Conservation (phyloP, 2,113 vertebrate species). For the Silurus glanis region DNA sequence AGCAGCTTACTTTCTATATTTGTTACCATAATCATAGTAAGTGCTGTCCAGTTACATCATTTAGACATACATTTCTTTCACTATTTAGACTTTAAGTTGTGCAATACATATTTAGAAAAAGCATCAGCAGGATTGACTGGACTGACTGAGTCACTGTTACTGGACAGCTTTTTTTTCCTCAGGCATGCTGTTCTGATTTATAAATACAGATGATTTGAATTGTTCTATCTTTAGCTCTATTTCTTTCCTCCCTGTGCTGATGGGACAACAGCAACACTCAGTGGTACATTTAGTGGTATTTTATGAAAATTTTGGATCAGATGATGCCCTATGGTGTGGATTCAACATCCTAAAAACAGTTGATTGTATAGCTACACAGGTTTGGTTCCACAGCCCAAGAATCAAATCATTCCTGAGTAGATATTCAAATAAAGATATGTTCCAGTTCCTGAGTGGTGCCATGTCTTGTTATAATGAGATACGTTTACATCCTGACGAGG, state of each 20-base stretch:
- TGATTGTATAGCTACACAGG: no score
- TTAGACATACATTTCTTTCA: background rate
- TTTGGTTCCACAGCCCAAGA: no score
- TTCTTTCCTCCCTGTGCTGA: background rate
- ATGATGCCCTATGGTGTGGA: background rate
- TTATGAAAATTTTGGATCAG: background rate
- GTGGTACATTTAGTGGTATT: background rate
- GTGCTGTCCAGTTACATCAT: background rate
- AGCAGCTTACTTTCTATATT: no score
- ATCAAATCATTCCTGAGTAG: no score
- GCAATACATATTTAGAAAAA: background rate
- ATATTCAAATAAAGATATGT: background rate
- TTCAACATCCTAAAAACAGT: background rate
- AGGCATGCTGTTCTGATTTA: background rate
- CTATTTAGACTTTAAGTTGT: background rate
- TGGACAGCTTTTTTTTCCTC: background rate
- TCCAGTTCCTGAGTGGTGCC: background rate
- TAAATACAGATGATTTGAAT: constrained; percentile 7
- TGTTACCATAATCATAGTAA: background rate
- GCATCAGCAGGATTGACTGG: background rate
- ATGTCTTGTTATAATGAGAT: background rate
- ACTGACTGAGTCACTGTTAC: background rate
- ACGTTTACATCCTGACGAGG: no score
- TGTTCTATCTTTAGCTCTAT: background rate
- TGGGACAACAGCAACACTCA: constrained; percentile 1